phyloP scores from a whole-genome alignment of 2,888 invertebrate genomes.

The Mimachlamys varia region DNA sequence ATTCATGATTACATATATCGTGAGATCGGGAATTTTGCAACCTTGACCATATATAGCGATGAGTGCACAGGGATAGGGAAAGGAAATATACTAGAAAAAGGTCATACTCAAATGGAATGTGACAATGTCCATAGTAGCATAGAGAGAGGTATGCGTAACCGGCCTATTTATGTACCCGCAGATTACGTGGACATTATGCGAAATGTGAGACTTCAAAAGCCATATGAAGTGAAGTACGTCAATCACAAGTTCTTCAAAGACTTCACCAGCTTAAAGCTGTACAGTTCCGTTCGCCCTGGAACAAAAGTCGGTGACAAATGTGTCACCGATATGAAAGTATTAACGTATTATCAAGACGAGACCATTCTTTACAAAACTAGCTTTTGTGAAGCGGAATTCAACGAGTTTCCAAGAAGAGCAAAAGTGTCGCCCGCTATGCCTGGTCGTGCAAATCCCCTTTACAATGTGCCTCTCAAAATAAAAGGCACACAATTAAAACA shows the following conservation, averaged over 20 bases:
- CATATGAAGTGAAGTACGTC: slow-evolving; percentile 41
- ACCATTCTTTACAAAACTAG: slow-evolving; percentile 43
- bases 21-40: slow-evolving; percentile 21
- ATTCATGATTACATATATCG: slow-evolving; percentile 46
- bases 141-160: slow-evolving; percentile 52
- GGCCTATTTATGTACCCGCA: slow-evolving; percentile 50
- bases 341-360: slow-evolving; percentile 45
- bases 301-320: slow-evolving; percentile 44
- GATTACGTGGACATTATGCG: slow-evolving; percentile 48
- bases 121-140: slow-evolving; percentile 58
- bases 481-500: slow-evolving; percentile 47
- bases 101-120: slow-evolving; percentile 60
- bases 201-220: slow-evolving; percentile 34
- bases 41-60: slow-evolving; percentile 56
- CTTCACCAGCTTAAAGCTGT: slow-evolving; percentile 38
- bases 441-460: slow-evolving; percentile 36
- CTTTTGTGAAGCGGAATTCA: slow-evolving; percentile 34
- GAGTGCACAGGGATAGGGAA: slow-evolving; percentile 49
- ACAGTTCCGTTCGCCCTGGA: slow-evolving; percentile 44
- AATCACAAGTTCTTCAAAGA: slow-evolving; percentile 49
- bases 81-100: slow-evolving; percentile 53
- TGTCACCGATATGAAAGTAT: slow-evolving; percentile 50
- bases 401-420: slow-evolving; percentile 42
- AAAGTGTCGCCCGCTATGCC: not conserved
- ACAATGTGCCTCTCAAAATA: slow-evolving; percentile 37